These are phyloP conservation scores for Petroica traversi DNA, from an alignment of 2,113 vertebrate species.

Conservation along the genomic window DNA sequence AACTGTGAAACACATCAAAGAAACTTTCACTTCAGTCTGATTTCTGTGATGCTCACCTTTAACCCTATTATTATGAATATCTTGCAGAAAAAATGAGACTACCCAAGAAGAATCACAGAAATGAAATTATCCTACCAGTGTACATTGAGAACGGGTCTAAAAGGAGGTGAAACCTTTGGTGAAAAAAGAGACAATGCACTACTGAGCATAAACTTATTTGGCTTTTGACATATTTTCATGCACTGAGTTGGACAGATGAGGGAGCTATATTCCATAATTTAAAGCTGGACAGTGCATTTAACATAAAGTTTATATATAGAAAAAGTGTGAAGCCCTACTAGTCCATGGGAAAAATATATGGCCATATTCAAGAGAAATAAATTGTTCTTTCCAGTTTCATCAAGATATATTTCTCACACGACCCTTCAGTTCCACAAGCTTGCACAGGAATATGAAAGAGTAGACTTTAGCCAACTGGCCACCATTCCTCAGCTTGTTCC, in stretches of 20 bases:
- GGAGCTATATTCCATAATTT: slow-evolving; percentile 44
- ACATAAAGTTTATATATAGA: not conserved
- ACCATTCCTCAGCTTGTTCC: not conserved
- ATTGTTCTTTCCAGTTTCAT: not conserved
- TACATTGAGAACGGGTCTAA: not conserved
- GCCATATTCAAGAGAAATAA: not conserved
- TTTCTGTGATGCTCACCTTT: not conserved
- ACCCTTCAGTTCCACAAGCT: not conserved
- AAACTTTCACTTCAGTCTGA: not conserved
- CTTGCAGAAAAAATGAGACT: not conserved
- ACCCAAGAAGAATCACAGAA: not conserved
- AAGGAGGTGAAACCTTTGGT: not conserved
- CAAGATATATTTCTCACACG: not conserved
- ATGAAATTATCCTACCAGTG: not conserved
- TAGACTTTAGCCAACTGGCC: not conserved
- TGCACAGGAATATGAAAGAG: not conserved
- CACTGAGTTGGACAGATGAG: slow-evolving; percentile 33
- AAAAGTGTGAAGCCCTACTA: not conserved
- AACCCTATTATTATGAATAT: not conserved
- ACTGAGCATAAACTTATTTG: not conserved
- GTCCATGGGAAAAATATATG: not conserved
- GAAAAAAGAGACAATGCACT: not conserved
- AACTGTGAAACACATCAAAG: not conserved
- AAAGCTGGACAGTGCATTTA: not conserved
- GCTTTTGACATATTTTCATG: slow-evolving; percentile 19